These are phyloP conservation scores for Lasiurus borealis DNA, from an alignment of 2,113 vertebrate genomes.

Conservation along the genomic window DNA sequence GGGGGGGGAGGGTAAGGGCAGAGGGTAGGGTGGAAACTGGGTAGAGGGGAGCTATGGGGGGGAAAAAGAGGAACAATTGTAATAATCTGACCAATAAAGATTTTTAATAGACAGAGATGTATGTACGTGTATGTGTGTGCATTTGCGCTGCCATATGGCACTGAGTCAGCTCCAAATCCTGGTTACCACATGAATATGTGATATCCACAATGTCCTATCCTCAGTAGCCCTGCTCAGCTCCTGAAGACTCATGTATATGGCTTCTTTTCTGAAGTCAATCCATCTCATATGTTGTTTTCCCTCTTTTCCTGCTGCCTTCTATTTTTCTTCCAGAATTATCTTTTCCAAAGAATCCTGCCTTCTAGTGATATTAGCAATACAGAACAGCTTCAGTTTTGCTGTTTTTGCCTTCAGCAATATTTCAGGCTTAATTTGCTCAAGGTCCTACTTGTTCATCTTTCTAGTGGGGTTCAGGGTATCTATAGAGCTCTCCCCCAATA, in stretches of 20 bases:
- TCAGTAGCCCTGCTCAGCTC: not conserved
- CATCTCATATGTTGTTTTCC: not conserved
- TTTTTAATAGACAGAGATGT: not conserved
- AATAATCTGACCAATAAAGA: no score
- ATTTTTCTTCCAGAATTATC: not conserved
- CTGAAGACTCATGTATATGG: not conserved
- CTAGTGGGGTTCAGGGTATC: no score
- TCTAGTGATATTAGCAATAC: not conserved
- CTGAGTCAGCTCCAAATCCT: not conserved
- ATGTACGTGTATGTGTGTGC: not conserved
- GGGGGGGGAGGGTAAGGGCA: no score
- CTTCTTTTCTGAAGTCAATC: not conserved
- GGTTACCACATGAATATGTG: not conserved
- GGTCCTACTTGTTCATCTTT: not conserved
- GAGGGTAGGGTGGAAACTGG: no score
- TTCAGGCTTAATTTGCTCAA: not conserved
- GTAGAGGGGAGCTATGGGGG: no score
- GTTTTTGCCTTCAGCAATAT: not conserved
- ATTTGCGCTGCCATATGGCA: not conserved
- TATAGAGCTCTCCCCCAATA: not conserved
- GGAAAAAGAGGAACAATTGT: no score
- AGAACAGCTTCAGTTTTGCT: not conserved
- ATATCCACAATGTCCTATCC: not conserved
- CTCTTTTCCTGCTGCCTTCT: not conserved
- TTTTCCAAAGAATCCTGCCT: not conserved